Evolutionary conservation across 2,888 invertebrate species (phyloP).

Genomic region (Pseudanteris insignis): DNA sequence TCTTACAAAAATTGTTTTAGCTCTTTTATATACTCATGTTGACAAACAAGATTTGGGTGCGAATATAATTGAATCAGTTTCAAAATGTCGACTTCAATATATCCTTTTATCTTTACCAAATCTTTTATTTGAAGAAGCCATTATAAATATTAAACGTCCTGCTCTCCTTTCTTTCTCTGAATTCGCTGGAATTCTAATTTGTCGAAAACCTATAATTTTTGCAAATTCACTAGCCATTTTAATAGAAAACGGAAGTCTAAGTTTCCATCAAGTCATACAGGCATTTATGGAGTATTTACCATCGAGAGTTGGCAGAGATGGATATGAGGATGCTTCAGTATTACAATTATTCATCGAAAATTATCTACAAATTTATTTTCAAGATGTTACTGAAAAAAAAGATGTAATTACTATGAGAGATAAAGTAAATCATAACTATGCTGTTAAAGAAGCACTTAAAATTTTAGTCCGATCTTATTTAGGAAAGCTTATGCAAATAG

Average conservation of each 20-base stretch:
- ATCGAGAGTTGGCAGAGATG: conserved; percentile 71
- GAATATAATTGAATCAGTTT: conserved; percentile 65
- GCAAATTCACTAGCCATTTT: conserved; percentile 67
- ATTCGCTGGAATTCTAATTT: conserved; percentile 68
- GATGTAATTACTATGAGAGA: conserved; percentile 47
- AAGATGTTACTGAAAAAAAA: conserved; percentile 41
- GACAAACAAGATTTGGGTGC: conserved; percentile 68
- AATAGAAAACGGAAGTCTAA: conserved; percentile 65
- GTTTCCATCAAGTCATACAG: conserved; percentile 67
- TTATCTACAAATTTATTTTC: conserved; percentile 58
- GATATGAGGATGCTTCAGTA: conserved; percentile 62
- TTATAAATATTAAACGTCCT: conserved; percentile 60
- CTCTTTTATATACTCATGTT: conserved; percentile 69
- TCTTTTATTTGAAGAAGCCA: conserved; percentile 68
- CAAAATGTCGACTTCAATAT: conserved; percentile 62
- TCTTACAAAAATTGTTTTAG: conserved; percentile 66
- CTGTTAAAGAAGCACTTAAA: conserved; percentile 70
- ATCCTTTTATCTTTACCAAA: conserved; percentile 68
- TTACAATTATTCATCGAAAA: conserved; percentile 62
- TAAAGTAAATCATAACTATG: conserved; percentile 65
- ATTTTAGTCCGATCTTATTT: conserved; percentile 73
- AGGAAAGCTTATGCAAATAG: conserved; percentile 66
- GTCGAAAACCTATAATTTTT: conserved; percentile 66
- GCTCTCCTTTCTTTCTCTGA: conserved; percentile 69
- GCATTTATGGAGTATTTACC: conserved; percentile 75